phyloP scores from a whole-genome alignment of 2,888 invertebrate species.

The Thymelicus acteon region DNA sequence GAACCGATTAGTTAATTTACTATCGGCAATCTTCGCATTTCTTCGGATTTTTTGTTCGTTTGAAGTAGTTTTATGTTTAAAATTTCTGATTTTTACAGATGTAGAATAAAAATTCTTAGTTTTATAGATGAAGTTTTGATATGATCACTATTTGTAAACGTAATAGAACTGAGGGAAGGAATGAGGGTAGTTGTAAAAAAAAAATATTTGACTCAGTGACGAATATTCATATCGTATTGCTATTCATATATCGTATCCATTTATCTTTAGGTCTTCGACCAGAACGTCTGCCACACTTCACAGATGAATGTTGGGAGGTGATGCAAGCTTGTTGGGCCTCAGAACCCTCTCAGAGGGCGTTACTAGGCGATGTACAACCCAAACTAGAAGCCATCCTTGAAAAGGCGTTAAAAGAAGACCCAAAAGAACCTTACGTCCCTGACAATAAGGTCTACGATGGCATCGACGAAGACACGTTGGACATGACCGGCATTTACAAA shows the following conservation, averaged over 20 bases:
- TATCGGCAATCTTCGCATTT: too few relatives aligned
- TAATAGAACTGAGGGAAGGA: too few relatives aligned
- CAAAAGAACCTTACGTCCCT: constrained; percentile 37
- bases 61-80: too few relatives aligned
- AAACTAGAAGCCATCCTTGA: constrained; percentile 84
- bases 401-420: constrained; percentile 43
- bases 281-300: constrained; percentile 90
- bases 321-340: constrained; percentile 94
- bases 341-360: constrained; percentile 89
- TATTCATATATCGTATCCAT: neutral
- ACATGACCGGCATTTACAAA: constrained; percentile 53
- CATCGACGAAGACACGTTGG: constrained; percentile 54
- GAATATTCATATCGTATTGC: too few relatives aligned
- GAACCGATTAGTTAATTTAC: too few relatives aligned
- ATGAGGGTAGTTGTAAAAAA: too few relatives aligned
- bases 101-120: too few relatives aligned
- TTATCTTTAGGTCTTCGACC: constrained; percentile 88
- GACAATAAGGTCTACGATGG: constrained; percentile 38
- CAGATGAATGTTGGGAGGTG: constrained; percentile 91
- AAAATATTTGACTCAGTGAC: too few relatives aligned
- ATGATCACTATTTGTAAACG: too few relatives aligned
- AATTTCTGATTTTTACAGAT: too few relatives aligned
- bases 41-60: too few relatives aligned
- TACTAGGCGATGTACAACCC: constrained; percentile 91
- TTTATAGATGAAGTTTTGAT: too few relatives aligned